Evolutionary conservation across 2,888 invertebrate genomes (phyloP).

Genomic region (Tineola bisselliella): DNA sequence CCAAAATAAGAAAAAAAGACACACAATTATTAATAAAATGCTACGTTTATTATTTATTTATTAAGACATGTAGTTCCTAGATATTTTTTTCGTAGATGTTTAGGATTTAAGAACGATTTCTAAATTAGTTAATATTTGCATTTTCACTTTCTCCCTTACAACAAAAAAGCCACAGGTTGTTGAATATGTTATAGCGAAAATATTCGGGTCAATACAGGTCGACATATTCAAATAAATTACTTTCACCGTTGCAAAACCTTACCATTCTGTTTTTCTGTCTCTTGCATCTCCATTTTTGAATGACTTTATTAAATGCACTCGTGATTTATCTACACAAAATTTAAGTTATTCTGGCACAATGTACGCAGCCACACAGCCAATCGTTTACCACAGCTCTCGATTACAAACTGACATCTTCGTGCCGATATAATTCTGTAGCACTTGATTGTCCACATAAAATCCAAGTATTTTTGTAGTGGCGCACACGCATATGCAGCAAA

Average conservation of each 20-base stretch:
- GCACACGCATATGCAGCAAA: constrained; percentile 2
- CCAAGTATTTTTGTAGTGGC: not conserved
- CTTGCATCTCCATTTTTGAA: not conserved
- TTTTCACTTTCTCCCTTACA: not conserved
- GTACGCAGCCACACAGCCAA: not conserved
- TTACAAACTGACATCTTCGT: constrained; percentile 1
- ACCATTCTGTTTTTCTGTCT: not conserved
- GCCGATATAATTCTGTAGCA: not conserved
- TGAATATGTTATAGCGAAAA: not conserved
- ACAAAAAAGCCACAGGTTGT: not conserved
- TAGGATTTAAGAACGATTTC: too few species aligned
- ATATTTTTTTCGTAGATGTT: too few species aligned
- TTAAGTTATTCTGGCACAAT: not conserved
- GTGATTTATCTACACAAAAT: not conserved
- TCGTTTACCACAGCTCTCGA: not conserved
- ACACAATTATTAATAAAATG: too few species aligned
- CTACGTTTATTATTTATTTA: too few species aligned
- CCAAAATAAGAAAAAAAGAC: too few species aligned
- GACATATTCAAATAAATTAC: not conserved
- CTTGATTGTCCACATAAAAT: not conserved
- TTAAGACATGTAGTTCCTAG: too few species aligned
- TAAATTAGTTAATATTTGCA: not conserved
- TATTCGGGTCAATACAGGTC: constrained; percentile 4
- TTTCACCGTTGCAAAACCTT: constrained; percentile 1
- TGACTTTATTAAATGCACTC: not conserved